phyloP scores from a whole-genome alignment of 2,113 vertebrate species.

The Lasiurus borealis region DNA sequence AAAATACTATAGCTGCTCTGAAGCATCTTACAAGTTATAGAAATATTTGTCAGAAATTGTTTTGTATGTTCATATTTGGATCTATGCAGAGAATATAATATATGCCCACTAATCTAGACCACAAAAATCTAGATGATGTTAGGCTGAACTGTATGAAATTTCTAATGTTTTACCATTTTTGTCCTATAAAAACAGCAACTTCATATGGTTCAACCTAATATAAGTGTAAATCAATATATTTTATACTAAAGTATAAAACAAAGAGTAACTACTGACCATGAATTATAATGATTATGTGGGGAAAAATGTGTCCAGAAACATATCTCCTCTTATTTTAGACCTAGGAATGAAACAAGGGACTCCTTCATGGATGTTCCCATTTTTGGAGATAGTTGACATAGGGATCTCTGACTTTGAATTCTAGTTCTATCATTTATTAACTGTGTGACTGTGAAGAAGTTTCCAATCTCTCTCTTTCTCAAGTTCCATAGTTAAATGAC shows the following conservation, averaged over 20 bases:
- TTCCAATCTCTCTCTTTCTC: not conserved
- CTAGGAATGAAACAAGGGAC: not conserved
- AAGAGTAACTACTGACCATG: not conserved
- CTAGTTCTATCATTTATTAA: not conserved
- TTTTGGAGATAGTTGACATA: not conserved
- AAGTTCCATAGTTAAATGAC: not conserved
- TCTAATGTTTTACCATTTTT: not conserved
- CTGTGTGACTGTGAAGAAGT: not conserved
- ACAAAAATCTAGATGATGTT: conserved; percentile 8
- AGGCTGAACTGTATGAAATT: not conserved
- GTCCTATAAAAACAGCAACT: not conserved
- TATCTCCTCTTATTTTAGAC: not conserved
- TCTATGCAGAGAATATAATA: not conserved
- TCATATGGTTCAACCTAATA: not conserved
- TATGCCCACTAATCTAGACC: not conserved
- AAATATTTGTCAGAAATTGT: conserved; percentile 40
- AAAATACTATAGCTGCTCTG: not conserved
- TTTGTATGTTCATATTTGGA: conserved; percentile 6
- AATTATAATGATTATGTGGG: not conserved
- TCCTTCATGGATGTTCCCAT: not conserved
- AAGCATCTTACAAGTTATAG: not conserved
- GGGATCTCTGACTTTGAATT: not conserved
- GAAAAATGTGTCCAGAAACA: not conserved
- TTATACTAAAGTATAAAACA: not conserved
- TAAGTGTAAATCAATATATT: not conserved